Evolutionary conservation across 2,888 invertebrate genomes (phyloP).

Genomic region (Hirtodrosophila trivittata): DNA sequence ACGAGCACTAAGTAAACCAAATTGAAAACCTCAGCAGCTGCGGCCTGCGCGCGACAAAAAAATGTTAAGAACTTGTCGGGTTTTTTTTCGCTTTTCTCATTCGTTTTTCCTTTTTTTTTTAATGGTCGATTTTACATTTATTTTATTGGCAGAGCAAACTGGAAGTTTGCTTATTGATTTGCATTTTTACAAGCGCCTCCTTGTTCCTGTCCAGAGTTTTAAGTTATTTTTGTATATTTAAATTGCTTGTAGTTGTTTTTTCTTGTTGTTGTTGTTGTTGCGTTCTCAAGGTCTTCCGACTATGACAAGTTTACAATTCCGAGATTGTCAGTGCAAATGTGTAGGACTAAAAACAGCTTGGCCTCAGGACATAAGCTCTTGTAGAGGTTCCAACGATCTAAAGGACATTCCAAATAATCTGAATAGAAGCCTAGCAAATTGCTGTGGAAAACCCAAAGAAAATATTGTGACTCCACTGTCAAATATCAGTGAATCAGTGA

Average conservation of each 20-base stretch:
- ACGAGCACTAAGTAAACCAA: conserved; percentile 62
- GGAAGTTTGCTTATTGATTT: conserved; percentile 75
- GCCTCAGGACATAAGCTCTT: no score
- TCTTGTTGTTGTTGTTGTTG: conserved; percentile 7
- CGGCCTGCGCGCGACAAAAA: conserved; percentile 48
- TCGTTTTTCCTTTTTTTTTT: conserved; percentile 37
- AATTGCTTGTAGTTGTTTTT: conserved; percentile 51
- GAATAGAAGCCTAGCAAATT: no score
- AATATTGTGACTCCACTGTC: no score
- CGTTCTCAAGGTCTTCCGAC: conserved; percentile 44
- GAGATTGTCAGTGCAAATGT: no score
- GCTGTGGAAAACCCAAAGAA: no score
- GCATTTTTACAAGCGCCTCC: conserved; percentile 71
- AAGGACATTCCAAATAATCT: no score
- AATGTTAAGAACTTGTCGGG: conserved; percentile 46
- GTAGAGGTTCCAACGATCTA: no score
- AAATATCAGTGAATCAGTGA: conserved; percentile 1
- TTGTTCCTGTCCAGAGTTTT: conserved; percentile 60
- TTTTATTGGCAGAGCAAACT: conserved; percentile 69
- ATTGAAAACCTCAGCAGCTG: conserved; percentile 49
- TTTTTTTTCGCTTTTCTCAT: conserved; percentile 5
- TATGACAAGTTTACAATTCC: conserved; percentile 25
- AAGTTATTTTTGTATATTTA: conserved; percentile 76
- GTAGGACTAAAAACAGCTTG: no score
- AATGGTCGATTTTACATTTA: conserved; percentile 69